These are phyloP conservation scores for Orbicella faveolata DNA, from an alignment of 64 coral and sea anemone genomes.

Conservation along the genomic window DNA sequence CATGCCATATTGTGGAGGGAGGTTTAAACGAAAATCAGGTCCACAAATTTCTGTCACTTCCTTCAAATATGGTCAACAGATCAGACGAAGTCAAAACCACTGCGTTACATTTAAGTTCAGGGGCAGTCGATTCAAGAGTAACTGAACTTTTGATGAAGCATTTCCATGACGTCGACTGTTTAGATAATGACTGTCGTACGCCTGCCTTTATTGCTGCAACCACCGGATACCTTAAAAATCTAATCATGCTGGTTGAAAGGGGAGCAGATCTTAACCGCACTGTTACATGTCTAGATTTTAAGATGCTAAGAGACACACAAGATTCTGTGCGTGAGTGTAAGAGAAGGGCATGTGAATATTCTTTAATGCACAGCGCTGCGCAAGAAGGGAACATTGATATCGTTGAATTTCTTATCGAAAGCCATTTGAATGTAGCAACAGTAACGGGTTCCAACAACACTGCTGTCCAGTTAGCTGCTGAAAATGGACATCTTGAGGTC, in stretches of 20 bases:
- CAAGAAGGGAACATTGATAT: slow-evolving; percentile 30
- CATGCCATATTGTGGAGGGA: slow-evolving; percentile 10
- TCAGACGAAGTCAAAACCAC: not conserved
- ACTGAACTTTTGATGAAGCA: not conserved
- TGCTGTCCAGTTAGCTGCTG: slow-evolving; percentile 46
- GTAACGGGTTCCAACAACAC: not conserved
- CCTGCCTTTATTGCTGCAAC: slow-evolving; percentile 45
- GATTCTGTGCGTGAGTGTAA: slow-evolving; percentile 12
- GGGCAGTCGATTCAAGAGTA: not conserved
- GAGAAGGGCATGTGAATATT: slow-evolving; percentile 27
- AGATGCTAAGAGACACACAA: not conserved
- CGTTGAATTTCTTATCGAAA: slow-evolving; percentile 32
- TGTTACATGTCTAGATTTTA: not conserved
- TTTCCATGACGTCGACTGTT: not conserved
- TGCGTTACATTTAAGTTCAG: slow-evolving; percentile 42
- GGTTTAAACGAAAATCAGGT: not conserved
- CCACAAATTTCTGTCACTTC: not conserved
- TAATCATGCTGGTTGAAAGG: not conserved
- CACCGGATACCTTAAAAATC: slow-evolving; percentile 3
- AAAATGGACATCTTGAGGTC: slow-evolving; percentile 40
- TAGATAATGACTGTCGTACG: slow-evolving; percentile 19
- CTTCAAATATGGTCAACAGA: not conserved
- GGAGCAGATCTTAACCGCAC: slow-evolving; percentile 45
- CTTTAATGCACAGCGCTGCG: slow-evolving; percentile 46
- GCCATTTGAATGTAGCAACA: not conserved